Evolutionary conservation across 2,113 vertebrate species (phyloP).

Genomic region (Solea senegalensis): DNA sequence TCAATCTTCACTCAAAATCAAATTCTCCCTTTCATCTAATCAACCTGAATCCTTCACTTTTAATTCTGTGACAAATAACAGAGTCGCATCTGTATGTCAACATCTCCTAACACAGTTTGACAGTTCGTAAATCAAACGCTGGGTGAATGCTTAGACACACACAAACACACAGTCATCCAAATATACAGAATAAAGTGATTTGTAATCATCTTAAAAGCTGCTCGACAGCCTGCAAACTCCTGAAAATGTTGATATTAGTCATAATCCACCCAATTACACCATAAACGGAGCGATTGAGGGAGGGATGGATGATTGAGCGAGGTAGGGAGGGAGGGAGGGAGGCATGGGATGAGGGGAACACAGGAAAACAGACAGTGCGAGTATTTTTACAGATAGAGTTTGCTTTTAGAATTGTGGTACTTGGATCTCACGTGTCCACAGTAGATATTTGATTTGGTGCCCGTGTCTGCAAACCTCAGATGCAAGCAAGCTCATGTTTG

Average conservation of each 20-base stretch:
- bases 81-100: too few species aligned
- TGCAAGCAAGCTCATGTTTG: too few species aligned
- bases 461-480: too few species aligned
- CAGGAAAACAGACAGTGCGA: slow-evolving; percentile 11
- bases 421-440: neutral
- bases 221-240: slow-evolving; percentile 54
- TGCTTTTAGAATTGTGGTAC: neutral
- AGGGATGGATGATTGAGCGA: neutral
- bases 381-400: slow-evolving; percentile 15
- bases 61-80: too few species aligned
- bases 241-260: slow-evolving; percentile 47
- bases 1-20: too few species aligned
- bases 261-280: slow-evolving; percentile 56
- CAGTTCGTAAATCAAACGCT: slow-evolving; percentile 46
- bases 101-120: slow-evolving; percentile 23
- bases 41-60: too few species aligned
- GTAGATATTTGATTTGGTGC: neutral
- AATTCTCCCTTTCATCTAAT: too few species aligned
- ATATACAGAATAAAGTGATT: slow-evolving; percentile 36
- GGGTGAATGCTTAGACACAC: neutral
- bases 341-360: slow-evolving; percentile 5
- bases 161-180: slow-evolving; percentile 32
- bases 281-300: slow-evolving; percentile 30
- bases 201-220: slow-evolving; percentile 48
- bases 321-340: neutral